A percentile compares a stretch with the other conserved stretches of the same genome.
Conservation (phyloP, 2,888 invertebrate species). For the Philonicus albiceps region DNA sequence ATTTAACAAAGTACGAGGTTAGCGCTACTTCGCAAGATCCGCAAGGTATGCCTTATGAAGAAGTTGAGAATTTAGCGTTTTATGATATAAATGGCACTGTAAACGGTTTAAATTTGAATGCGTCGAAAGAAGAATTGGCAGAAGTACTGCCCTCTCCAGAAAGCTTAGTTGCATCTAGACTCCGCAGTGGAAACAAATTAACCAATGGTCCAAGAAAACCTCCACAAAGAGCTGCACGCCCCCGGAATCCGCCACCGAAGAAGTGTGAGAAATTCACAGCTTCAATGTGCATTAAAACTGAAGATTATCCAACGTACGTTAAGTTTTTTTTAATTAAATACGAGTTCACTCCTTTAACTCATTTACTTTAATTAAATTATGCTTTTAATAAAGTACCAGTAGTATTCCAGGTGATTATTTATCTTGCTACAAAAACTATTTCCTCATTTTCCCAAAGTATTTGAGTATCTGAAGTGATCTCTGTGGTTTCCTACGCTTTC, state of each 20-base stretch:
- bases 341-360: neutral
- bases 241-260: constrained; percentile 58
- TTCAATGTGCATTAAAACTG: constrained; percentile 75
- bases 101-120: constrained; percentile 10
- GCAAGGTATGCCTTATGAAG: neutral
- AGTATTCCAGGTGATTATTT: neutral
- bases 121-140: constrained; percentile 30
- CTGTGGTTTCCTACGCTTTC: neutral
- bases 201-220: constrained; percentile 46
- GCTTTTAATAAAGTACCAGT: neutral
- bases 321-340: neutral
- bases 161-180: constrained; percentile 55
- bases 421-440: neutral
- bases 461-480: neutral
- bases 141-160: constrained; percentile 58
- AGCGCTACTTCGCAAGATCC: neutral
- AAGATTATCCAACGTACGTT: constrained; percentile 77
- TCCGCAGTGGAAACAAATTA: constrained; percentile 52
- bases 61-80: constrained; percentile 59
- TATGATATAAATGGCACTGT: constrained; percentile 59
- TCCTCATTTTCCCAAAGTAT: neutral
- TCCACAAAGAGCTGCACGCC: constrained; percentile 55
- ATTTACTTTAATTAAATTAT: neutral
- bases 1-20: neutral
- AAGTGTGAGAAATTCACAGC: constrained; percentile 76